Base-by-base conservation (phyloP, 2,888 invertebrate species). In the Cosmia trapezina region DNA sequence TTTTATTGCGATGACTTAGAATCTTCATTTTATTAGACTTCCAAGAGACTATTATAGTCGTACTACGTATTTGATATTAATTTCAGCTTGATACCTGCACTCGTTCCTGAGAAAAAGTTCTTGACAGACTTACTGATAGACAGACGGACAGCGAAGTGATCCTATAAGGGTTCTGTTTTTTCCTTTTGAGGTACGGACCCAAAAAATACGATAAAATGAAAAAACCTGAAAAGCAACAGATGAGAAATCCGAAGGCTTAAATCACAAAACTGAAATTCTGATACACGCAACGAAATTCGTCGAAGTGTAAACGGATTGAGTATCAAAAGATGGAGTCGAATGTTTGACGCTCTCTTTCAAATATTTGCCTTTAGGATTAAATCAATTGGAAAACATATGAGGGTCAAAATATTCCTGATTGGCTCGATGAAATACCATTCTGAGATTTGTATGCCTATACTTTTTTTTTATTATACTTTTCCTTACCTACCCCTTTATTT, bases 331-430 rank as follows among this genome's bases (percentile, higher is more conserved):
- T 73, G 80, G 78, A 84, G 82, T 83, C 73, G 78, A 84, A 86
- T 85, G 86, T 86, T 89, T 87, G 83, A 79, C 86, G 83, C 78
- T 83, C 83, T 86, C 83, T 85, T 85, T 85, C 85, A 85, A 87
- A 73, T 84, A 87, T 88, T 87, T 86, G 82, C 86, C 77, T 88
- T 88, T 83, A 80, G 72, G 70, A 83, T 85, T 84, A 81, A 89
- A 87, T 87, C 88, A 87, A 80, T 73, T 88, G 87, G 86, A 89
- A 89, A 85, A 85, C 80, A 81, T 83, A 80, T 73, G 78, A 83
- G 86, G 84, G 84, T 85, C 79, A 80, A 80, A 83, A 81, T 82
- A 78, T 82, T 83, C 66, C 63, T 75, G 77, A 85, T 86, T 74
- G 72, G 54, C 22, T 56, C 53, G 72, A 69, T 47, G 64, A 76